Evolutionary conservation across 30 jellyfish, hydroid and myxozoan genomes (phyloP).

Genomic region (Aurelia aurita complex sp. Pacific): DNA sequence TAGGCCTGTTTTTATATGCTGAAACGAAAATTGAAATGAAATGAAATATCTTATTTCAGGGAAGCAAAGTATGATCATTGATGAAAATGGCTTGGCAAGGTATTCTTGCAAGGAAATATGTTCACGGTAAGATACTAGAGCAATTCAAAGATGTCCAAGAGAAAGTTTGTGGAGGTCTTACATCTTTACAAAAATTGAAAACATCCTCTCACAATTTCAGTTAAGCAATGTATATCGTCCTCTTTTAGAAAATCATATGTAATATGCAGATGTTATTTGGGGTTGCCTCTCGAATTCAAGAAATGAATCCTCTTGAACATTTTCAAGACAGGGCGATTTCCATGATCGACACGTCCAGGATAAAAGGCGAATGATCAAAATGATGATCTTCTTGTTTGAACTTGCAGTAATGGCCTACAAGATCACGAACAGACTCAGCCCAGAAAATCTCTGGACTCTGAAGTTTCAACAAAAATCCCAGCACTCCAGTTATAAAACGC

Average conservation of each 20-base stretch:
- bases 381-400: too few relatives aligned
- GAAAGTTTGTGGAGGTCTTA: conserved; percentile 8
- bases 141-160: neutral
- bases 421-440: too few relatives aligned
- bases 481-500: too few relatives aligned
- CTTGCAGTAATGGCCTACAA: too few relatives aligned
- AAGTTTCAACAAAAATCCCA: too few relatives aligned
- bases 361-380: too few relatives aligned
- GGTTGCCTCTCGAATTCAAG: neutral
- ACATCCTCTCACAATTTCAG: too few relatives aligned
- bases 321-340: neutral
- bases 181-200: conserved; percentile 13
- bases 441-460: too few relatives aligned
- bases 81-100: conserved; percentile 19
- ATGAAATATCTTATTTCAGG: neutral
- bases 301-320: conserved; percentile 4
- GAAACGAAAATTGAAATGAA: neutral
- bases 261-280: conserved; percentile 8
- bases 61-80: neutral
- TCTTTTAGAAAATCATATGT: conserved; percentile 3
- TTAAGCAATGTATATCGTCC: neutral
- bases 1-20: neutral
- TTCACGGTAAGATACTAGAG: conserved; percentile 53
- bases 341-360: too few relatives aligned
- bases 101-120: conserved; percentile 70